Base-by-base conservation (phyloP, 30 jellyfish, hydroid and myxozoan genomes). In the Chrysaora quinquecirrha region DNA sequence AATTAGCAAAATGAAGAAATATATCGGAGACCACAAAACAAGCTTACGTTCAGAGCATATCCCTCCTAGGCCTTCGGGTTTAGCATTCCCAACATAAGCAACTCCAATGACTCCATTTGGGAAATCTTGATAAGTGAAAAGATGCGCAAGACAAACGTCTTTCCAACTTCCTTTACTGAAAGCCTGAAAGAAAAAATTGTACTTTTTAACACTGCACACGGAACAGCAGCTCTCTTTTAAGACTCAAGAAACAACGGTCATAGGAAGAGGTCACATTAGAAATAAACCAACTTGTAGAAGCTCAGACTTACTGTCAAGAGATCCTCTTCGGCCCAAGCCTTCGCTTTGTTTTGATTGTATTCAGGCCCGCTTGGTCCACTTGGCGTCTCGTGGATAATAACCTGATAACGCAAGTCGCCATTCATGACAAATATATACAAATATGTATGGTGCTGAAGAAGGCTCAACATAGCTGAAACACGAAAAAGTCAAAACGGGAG, bases 71-170 rank as follows among this genome's bases (percentile, higher is more conserved):
- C 60, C 88, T 48, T 47, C 71, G 21, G 22, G 48, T 66, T 71
- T 67, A 9, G 94, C 32, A 30, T 76, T 91, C 6, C 88, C 98
- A 56, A 91, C 98, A 91, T 91, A 91, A 14, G 96, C 98, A 29
- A 91, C 83, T 27, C 98, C 98, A 71, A 91, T 91, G 16, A 91
- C 96, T 19, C 98, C 98, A 2, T 78, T 34, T 18, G 88, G 91
- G 67, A 91, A 91, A 73, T 91, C 98, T 48, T 85, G 98, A 61
- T 91, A 86, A 0, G 98, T 91, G 79, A 91, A 91, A 7, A 91
- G 80, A 64, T 91, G 98, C 6, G 96, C 96, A 11, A 91, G 89
- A 35, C 98, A 91, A 58, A 82, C 56, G 27, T 47, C 90, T 32
- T 33, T 73, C 96, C 96, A 91, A 34, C 71, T 65, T 1, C 89